These are phyloP conservation scores for Venustaconcha ellipsiformis DNA, from an alignment of 1,140 invertebrate genomes.

Conservation along the genomic window DNA sequence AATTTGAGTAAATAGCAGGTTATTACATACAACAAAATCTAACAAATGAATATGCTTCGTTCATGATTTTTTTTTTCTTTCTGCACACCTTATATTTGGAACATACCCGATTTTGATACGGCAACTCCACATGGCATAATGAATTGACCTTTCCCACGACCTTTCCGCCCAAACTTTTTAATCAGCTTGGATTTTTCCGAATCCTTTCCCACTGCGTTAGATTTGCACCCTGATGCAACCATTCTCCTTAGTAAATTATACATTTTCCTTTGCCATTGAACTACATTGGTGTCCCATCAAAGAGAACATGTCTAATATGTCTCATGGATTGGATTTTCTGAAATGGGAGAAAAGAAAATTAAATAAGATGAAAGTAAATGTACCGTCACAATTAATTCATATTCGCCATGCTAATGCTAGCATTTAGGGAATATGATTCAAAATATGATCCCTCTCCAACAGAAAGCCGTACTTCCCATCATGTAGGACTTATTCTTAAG, in stretches of 20 bases:
- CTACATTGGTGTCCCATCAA: conserved; percentile 12
- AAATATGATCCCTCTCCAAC: too few relatives aligned
- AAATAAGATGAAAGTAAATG: too few relatives aligned
- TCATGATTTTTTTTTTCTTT: neutral
- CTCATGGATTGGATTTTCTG: too few relatives aligned
- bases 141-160: conserved; percentile 54
- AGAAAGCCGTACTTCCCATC: too few relatives aligned
- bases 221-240: conserved; percentile 19
- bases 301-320: too few relatives aligned
- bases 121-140: conserved; percentile 60
- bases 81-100: neutral
- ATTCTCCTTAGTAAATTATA: conserved; percentile 33
- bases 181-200: conserved; percentile 43
- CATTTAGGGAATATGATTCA: too few relatives aligned
- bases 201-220: conserved; percentile 13
- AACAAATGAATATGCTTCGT: neutral
- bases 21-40: neutral
- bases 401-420: too few relatives aligned
- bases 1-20: neutral
- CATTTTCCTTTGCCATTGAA: conserved; percentile 37
- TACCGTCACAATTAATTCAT: too few relatives aligned
- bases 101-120: conserved; percentile 57
- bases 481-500: too few relatives aligned
- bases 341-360: too few relatives aligned
- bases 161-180: conserved; percentile 46